Percentiles rank a stretch among this genome's conserved stretches.
Evolutionary conservation across 1,140 invertebrate species (phyloP).

Genomic region (Laupala kohalensis): DNA sequence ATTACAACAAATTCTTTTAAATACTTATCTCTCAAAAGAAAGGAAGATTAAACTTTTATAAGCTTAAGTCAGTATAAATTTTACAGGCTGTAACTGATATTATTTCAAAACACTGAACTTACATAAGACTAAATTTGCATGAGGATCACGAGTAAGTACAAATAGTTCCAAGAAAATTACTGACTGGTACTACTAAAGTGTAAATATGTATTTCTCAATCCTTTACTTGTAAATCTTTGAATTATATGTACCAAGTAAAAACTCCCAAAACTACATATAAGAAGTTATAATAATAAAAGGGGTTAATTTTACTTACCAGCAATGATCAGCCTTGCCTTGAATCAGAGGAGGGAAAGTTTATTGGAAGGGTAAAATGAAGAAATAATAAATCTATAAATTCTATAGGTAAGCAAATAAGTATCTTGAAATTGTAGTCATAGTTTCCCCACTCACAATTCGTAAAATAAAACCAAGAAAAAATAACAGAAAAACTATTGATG

Average conservation of each 20-base stretch:
- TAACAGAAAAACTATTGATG: too few relatives aligned
- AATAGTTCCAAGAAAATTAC: background rate
- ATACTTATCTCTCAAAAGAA: too few relatives aligned
- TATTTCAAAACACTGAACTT: too few relatives aligned
- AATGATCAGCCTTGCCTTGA: conserved; percentile 12
- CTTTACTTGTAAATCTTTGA: background rate
- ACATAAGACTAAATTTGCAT: background rate
- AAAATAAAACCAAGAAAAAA: too few relatives aligned
- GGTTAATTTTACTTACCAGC: conserved; percentile 12
- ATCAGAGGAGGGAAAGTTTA: background rate
- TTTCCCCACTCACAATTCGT: too few relatives aligned
- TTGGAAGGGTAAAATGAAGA: background rate
- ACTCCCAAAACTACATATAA: conserved; percentile 15
- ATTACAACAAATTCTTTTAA: too few relatives aligned
- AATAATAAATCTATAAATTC: background rate
- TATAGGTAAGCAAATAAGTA: too few relatives aligned
- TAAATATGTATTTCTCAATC: background rate
- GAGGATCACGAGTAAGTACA: background rate
- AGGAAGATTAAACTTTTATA: too few relatives aligned
- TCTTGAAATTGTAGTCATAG: too few relatives aligned
- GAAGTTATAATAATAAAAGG: background rate
- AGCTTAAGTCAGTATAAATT: too few relatives aligned
- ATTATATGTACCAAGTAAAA: background rate
- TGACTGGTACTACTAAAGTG: background rate
- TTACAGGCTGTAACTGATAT: too few relatives aligned